Base-by-base conservation (phyloP, 2,797 vertebrate species). In the Merluccius polli region DNA sequence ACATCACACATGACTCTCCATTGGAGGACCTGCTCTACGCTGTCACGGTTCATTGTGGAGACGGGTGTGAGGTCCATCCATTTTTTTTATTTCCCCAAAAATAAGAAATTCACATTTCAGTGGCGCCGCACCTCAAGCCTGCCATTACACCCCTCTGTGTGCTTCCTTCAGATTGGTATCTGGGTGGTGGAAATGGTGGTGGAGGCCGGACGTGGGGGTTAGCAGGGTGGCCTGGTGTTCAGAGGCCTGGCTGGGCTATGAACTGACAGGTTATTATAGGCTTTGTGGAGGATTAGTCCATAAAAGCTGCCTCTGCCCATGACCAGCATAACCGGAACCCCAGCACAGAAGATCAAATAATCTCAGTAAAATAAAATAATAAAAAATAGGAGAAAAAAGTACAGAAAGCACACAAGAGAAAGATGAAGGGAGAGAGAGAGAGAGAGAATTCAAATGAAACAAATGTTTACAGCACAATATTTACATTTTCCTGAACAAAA, bases 181-280 rank as follows among this genome's bases (percentile, higher is more conserved):
- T 89, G 44, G 52, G 52, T 48, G 44, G 44, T 48, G 44, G 44
- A 48, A 21, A 16, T 81, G 9, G 76, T 87, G 85, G 82, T 21
- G 75, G 75, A 81, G 83, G 89, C 82, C 78, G 85, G 78, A 72
- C 73, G 70, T 76, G 79, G 73, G 21, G 48, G 67, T 77, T 75
- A 59, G 52, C 52, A 24, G 71, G 70, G 38, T 9, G 71, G 73
- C 81, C 70, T 16, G 79, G 78, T 30, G 69, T 15, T 82, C 30
- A 79, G 79, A 84, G 86, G 76, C 78, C 80, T 85, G 91, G 90
- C 91, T 90, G 88, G 77, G 76, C 87, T 87, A 89, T 92, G 90
- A 92, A 93, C 92, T 93, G 92, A 93, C 92, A 94, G 92, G 93
- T 94, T 95, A 94, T 94, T 94, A 94, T 87, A 83, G 91, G 92